Base-by-base conservation (phyloP, 2,888 invertebrate species). In the Troides helena region DNA sequence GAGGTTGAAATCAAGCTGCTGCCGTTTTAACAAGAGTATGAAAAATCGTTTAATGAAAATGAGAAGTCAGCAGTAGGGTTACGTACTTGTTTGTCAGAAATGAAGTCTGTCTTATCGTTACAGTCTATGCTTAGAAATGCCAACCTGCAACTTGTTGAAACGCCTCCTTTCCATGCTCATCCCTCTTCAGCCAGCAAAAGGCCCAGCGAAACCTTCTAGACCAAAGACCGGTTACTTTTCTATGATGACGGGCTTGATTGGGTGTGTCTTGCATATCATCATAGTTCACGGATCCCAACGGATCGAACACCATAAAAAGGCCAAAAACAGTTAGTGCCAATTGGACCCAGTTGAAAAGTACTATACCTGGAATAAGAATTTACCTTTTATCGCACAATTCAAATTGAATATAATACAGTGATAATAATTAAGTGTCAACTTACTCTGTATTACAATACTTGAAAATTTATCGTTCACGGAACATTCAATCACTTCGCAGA, bases 261-360 rank as follows among this genome's bases (percentile, higher is more conserved):
- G 94, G 94, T 1, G 94, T 94, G 77, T 95, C 94, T 75, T 94
- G 93, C 82, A 94, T 92, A 75, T 94, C 94, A 23, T 94, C 94
- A 75, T 95, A 94, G 77, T 93, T 93, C 62, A 93, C 93, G 0
- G 95, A 95, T 6, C 97, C 97, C 73, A 97, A 87, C 0, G 97
- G 97, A 83, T 97, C 97, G 84, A 97, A 97, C 62, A 97, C 95
- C 85, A 97, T 91, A 61, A 95, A 95, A 62, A 97, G 90, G 0
- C 96, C 96, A 77, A 97, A 94, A 39, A 97, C 88, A 5, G 96
- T 95, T 17, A 96, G 89, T 1, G 95, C 95, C 68, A 97, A 94
- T 65, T 97, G 94, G 25, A 96, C 94, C 97, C 97, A 98, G 80
- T 97, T 96, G 85, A 96, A 96, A 64, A 97, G 92, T 0, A 97